These are phyloP conservation scores for Andrena camellia DNA, from an alignment of 2,888 invertebrate genomes.

Conservation along the genomic window DNA sequence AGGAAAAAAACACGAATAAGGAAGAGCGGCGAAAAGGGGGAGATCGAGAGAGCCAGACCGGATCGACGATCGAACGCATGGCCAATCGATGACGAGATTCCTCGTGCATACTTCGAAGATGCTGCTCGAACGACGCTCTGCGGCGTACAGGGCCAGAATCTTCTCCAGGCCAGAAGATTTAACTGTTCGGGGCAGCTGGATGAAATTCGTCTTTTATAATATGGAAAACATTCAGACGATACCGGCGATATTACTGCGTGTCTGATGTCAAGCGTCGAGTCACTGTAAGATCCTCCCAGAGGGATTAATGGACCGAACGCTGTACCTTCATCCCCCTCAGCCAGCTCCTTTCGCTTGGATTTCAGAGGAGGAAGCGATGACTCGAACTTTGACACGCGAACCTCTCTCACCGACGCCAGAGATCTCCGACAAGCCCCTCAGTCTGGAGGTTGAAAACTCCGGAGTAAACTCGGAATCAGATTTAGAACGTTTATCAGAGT, in stretches of 20 bases:
- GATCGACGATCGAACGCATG: conserved; percentile 54
- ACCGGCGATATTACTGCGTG: too few relatives aligned
- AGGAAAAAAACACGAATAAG: conserved; percentile 57
- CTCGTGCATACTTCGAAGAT: conserved; percentile 29
- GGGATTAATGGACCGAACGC: conserved; percentile 39
- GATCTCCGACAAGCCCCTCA: not conserved
- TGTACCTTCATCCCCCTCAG: conserved; percentile 2
- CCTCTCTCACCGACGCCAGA: not conserved
- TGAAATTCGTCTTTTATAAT: too few relatives aligned
- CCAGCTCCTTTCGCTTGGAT: conserved; percentile 2
- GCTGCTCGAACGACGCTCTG: conserved; percentile 3
- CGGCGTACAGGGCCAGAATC: not conserved
- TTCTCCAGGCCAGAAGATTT: too few relatives aligned
- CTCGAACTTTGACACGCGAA: conserved; percentile 23
- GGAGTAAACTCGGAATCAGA: not conserved
- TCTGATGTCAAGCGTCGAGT: too few relatives aligned
- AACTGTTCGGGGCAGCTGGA: too few relatives aligned
- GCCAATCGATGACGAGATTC: conserved; percentile 54
- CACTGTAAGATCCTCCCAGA: not conserved
- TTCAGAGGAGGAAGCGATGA: not conserved
- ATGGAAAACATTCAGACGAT: too few relatives aligned
- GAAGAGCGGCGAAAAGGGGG: conserved; percentile 30
- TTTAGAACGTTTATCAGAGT: conserved; percentile 13
- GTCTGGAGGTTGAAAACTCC: not conserved
- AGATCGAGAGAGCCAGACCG: conserved; percentile 44